phyloP scores from a whole-genome alignment of 1,140 invertebrate genomes.

The Heliconius hermathena region DNA sequence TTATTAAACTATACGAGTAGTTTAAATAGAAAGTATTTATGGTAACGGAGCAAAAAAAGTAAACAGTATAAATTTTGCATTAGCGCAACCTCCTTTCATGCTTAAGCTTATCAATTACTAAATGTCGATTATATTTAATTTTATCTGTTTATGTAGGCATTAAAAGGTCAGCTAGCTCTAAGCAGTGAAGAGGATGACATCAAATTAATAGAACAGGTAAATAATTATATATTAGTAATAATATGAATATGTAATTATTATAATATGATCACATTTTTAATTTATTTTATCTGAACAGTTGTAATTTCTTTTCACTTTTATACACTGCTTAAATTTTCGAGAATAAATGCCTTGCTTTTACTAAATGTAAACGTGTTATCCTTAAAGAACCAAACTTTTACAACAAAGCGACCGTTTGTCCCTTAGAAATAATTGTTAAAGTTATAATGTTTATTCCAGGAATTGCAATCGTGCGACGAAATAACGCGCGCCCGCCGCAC shows the following conservation, averaged over 20 bases:
- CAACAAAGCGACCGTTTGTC: too few relatives aligned
- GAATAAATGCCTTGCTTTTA: too few relatives aligned
- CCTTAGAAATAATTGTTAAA: too few relatives aligned
- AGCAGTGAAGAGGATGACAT: conserved; percentile 67
- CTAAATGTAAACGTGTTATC: too few relatives aligned
- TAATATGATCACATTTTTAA: too few relatives aligned
- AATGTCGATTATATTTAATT: neutral
- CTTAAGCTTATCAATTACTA: conserved; percentile 16
- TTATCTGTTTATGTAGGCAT: conserved; percentile 53
- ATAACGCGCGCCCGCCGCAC: conserved; percentile 38
- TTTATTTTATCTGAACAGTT: too few relatives aligned
- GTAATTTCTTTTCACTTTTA: too few relatives aligned
- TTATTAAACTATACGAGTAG: neutral
- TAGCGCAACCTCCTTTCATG: conserved; percentile 16
- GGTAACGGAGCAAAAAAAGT: neutral
- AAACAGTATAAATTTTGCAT: conserved; percentile 7
- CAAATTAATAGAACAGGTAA: conserved; percentile 63
- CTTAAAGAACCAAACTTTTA: too few relatives aligned
- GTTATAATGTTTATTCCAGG: conserved; percentile 43
- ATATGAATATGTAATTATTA: too few relatives aligned
- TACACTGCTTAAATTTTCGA: too few relatives aligned
- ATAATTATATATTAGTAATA: too few relatives aligned
- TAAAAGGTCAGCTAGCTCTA: conserved; percentile 70
- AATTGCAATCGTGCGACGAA: conserved; percentile 55
- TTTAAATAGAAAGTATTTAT: neutral